Evolutionary conservation across 2,113 vertebrate genomes (phyloP).

Genomic region (Apteryx owenii): DNA sequence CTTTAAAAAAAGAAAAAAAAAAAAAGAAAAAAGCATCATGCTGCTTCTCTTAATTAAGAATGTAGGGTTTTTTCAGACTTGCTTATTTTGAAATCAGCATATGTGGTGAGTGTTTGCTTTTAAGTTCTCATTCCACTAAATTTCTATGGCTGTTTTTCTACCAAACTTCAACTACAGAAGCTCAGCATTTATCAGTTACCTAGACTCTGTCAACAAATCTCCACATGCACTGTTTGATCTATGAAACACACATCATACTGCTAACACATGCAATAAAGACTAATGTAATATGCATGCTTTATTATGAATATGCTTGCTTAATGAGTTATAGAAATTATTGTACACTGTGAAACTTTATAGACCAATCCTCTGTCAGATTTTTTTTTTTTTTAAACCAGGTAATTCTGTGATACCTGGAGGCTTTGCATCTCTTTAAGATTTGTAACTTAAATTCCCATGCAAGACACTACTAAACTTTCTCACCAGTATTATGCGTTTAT

Average conservation of each 20-base stretch:
- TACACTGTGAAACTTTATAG: conserved; percentile 5
- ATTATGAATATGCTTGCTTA: conserved; percentile 28
- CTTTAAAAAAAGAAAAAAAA: not conserved
- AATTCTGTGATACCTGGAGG: not conserved
- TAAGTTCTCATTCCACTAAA: conserved; percentile 1
- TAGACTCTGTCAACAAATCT: not conserved
- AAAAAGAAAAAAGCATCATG: not conserved
- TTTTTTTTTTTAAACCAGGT: not conserved
- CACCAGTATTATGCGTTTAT: not conserved
- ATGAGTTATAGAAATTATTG: not conserved
- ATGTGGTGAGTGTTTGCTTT: not conserved
- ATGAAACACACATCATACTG: not conserved
- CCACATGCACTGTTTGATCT: not conserved
- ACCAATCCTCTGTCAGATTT: conserved; percentile 71
- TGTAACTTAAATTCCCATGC: not conserved
- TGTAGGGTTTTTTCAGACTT: not conserved
- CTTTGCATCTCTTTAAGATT: not conserved
- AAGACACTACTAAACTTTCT: not conserved
- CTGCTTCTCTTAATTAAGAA: not conserved
- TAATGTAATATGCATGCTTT: conserved; percentile 7
- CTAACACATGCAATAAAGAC: not conserved
- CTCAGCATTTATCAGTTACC: conserved; percentile 12
- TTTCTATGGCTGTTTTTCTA: conserved; percentile 5
- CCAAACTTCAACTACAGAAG: conserved; percentile 1
- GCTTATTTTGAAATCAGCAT: not conserved